phyloP scores from a whole-genome alignment of 2,113 vertebrate genomes.

The Antigone vipio region DNA sequence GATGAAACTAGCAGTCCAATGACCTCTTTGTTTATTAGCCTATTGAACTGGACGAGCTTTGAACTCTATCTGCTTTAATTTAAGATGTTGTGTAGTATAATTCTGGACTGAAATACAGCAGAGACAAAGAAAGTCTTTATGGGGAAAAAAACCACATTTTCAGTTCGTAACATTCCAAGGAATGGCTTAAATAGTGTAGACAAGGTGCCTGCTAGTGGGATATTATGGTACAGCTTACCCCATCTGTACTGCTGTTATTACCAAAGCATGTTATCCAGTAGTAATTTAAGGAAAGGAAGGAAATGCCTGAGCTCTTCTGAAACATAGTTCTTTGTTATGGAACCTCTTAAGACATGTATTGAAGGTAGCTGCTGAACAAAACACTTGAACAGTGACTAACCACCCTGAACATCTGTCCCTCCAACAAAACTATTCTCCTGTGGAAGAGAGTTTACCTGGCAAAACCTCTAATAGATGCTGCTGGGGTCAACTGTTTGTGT shows the following conservation, averaged over 20 bases:
- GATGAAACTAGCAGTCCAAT: neutral
- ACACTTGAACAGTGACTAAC: neutral
- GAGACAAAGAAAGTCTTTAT: neutral
- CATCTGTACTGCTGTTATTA: neutral
- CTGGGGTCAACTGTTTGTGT: neutral
- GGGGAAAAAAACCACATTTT: neutral
- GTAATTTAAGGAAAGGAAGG: neutral
- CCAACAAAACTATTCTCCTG: neutral
- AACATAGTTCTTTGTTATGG: neutral
- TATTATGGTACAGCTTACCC: neutral
- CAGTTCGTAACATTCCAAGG: neutral
- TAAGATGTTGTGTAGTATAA: neutral
- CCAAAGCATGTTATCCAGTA: neutral
- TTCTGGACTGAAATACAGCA: neutral
- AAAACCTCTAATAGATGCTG: neutral
- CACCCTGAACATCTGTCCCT: neutral
- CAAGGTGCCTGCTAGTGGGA: neutral
- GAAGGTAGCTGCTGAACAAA: neutral
- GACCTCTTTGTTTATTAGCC: constrained; percentile 1
- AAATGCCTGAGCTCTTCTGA: neutral
- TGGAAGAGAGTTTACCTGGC: neutral
- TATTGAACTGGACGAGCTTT: neutral
- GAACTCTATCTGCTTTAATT: neutral
- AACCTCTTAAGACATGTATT: neutral
- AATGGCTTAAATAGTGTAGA: neutral